Evolutionary conservation across 2,797 vertebrate species (phyloP).

Genomic region (Enteromius paludinosus): DNA sequence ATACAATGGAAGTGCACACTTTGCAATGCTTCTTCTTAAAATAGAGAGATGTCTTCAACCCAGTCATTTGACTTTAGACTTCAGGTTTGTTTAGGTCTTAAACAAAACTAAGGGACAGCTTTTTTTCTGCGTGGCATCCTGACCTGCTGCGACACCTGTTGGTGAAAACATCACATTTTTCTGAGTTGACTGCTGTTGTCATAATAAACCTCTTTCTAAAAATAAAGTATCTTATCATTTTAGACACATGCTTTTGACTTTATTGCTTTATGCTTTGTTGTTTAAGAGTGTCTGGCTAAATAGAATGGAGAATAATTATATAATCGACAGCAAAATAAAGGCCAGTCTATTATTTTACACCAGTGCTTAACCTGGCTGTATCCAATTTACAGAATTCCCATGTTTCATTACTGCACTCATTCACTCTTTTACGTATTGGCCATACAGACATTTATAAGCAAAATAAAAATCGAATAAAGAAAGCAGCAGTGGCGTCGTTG

Average conservation of each 20-base stretch:
- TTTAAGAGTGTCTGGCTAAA: neutral
- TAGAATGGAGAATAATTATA: neutral
- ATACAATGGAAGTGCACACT: neutral
- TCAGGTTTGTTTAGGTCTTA: neutral
- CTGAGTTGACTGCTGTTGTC: neutral
- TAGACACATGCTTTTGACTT: neutral
- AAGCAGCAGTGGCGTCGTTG: neutral
- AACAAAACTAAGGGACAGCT: neutral
- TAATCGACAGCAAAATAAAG: neutral
- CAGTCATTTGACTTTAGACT: neutral
- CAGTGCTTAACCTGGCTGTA: neutral
- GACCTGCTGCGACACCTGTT: conserved; percentile 76
- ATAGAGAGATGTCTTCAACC: neutral
- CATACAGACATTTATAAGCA: neutral
- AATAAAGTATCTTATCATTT: neutral
- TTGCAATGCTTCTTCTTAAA: neutral
- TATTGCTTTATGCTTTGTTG: too few relatives aligned
- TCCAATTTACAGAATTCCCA: neutral
- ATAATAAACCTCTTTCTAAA: neutral
- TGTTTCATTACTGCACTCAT: neutral
- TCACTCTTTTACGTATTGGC: neutral
- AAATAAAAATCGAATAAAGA: neutral
- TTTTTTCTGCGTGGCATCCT: conserved; percentile 25
- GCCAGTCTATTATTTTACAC: neutral
- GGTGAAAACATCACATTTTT: conserved; percentile 49